These are phyloP conservation scores for Laupala kohalensis DNA, from an alignment of 1,140 invertebrate species.

Conservation along the genomic window DNA sequence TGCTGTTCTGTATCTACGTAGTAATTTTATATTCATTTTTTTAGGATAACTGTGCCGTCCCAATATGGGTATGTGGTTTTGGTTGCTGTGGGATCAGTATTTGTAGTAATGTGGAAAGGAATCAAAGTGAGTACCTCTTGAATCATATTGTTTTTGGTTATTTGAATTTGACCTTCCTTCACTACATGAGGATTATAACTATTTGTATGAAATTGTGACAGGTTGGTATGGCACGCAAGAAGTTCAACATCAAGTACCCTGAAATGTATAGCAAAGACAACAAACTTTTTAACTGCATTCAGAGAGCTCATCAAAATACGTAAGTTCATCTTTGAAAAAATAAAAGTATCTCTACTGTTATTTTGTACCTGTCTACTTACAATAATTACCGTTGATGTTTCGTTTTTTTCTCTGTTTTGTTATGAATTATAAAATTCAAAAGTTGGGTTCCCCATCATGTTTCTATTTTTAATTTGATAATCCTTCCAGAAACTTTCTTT, in stretches of 20 bases:
- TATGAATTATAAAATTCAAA: no score
- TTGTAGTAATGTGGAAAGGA: slow-evolving; percentile 26
- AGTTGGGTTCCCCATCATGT: no score
- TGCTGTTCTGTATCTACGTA: no score
- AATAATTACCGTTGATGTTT: no score
- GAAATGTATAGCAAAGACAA: slow-evolving; percentile 30
- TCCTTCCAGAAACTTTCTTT: no score
- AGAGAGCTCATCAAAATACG: slow-evolving; percentile 38
- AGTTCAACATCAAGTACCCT: slow-evolving; percentile 29
- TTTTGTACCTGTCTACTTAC: no score
- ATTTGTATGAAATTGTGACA: slow-evolving; percentile 10
- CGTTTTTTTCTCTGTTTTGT: no score
- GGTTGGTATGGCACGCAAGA: slow-evolving; percentile 25
- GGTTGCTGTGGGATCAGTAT: slow-evolving; percentile 24
- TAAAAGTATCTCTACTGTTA: no score
- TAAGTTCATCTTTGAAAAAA: no score
- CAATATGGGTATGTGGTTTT: slow-evolving; percentile 28
- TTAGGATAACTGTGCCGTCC: no score
- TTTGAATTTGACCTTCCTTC: not conserved
- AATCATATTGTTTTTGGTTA: not conserved
- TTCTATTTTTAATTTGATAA: no score
- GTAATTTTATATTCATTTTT: no score
- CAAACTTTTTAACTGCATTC: slow-evolving; percentile 32
- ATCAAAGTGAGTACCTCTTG: slow-evolving; percentile 10
- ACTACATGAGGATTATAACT: not conserved